phyloP scores from a whole-genome alignment of 2,113 vertebrate genomes.

The Xyliphius kryptos region DNA sequence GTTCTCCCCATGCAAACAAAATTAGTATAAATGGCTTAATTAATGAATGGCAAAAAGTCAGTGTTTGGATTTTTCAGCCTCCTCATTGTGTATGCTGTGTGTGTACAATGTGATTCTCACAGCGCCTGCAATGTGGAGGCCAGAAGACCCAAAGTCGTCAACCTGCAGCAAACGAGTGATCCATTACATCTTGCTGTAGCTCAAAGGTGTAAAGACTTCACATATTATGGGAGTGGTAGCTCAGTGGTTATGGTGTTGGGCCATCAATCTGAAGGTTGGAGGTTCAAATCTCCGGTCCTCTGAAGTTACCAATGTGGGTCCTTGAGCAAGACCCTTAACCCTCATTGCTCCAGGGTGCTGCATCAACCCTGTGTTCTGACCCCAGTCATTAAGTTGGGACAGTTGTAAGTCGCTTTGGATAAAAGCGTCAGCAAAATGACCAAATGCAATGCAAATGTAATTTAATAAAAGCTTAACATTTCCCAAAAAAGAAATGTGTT shows the following conservation, averaged over 20 bases:
- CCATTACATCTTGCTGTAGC: background rate
- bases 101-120: conserved; percentile 39
- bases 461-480: conserved; percentile 1
- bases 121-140: conserved; percentile 50
- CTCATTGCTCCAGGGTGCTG: too few relatives aligned
- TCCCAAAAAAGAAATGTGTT: background rate
- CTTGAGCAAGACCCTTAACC: too few relatives aligned
- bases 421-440: too few relatives aligned
- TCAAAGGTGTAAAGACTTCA: background rate
- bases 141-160: conserved; percentile 25
- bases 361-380: too few relatives aligned
- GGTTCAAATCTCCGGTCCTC: too few relatives aligned
- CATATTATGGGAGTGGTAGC: too few relatives aligned
- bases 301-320: too few relatives aligned
- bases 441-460: background rate
- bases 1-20: background rate
- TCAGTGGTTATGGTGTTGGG: too few relatives aligned
- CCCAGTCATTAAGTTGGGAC: too few relatives aligned
- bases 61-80: conserved; percentile 34
- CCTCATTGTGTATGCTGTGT: conserved; percentile 51
- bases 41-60: background rate
- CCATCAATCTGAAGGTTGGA: too few relatives aligned
- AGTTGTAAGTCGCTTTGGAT: too few relatives aligned
- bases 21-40: background rate
- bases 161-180: background rate